Evolutionary conservation across 2,888 invertebrate genomes (phyloP), one percentile per base, ranked within the genome.

Genomic region (Tholera decimalis): DNA sequence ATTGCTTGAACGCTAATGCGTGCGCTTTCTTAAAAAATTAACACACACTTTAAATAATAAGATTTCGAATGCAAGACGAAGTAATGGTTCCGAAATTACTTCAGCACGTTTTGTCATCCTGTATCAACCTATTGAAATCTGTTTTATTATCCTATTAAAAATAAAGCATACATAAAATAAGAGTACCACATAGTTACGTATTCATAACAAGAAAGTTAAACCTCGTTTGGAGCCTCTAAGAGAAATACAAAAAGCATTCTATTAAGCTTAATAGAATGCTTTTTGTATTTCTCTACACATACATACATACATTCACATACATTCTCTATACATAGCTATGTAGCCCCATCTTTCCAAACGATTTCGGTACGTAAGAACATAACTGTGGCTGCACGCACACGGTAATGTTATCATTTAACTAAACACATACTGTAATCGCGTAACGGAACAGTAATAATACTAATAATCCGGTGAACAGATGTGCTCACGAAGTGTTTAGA

Each of bases 401-500:
- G 13, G 24, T 64, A 78, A 69, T 69, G n/a, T 64, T 64, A 61
- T 44, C 50, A 73, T 76, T 78, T 73, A 68, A 60, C 63, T 61
- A 73, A 78, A 68, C 57, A 76, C 46, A 67, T 73, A 62, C 11
- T 26, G 37, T 73, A 73, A 67, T 73, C 51, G 41, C 47, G 49
- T 37, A 78, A 78, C 68, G 65, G 56, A 56, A 70, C 44, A 63
- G 37, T 66, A 61, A 74, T 69, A 66, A 64, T 71, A 63, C 39
- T 63, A 69, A 79, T 72, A 70, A 75, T 70, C 46, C 47, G 37
- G 66, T 70, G 61, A 59, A 71, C 65, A 72, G 59, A 70, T 77
- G 47, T 70, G 73, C 54, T 63, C 74, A 78, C 71, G 59, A 69
- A 55, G 56, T 54, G 65, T 77, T 78, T 77, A 73, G 61, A 67